Evolutionary conservation across 2,888 invertebrate genomes (phyloP).

Genomic region (Coecobrya sp.): DNA sequence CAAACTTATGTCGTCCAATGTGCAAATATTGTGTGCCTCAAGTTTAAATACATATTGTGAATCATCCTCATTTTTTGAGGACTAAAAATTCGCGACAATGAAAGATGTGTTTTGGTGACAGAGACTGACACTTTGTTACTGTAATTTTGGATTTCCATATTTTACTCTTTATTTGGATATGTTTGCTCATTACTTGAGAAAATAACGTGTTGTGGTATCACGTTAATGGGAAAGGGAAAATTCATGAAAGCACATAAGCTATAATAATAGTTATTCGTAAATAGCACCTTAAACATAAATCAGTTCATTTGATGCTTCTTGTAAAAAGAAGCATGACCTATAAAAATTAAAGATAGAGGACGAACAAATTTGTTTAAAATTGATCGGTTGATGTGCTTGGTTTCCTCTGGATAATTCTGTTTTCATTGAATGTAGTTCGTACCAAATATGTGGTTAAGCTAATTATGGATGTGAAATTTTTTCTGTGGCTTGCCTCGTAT

Average conservation of each 20-base stretch:
- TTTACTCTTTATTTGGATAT: neutral
- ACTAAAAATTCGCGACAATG: slow-evolving; percentile 21
- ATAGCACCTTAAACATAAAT: too few species aligned
- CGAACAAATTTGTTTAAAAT: neutral
- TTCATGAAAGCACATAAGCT: too few species aligned
- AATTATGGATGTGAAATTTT: too few species aligned
- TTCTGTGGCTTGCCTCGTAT: neutral
- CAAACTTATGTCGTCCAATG: neutral
- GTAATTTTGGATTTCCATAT: neutral
- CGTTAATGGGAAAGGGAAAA: too few species aligned
- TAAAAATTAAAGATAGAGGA: neutral
- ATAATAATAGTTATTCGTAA: too few species aligned
- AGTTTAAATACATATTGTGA: neutral
- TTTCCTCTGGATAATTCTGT: slow-evolving; percentile 51
- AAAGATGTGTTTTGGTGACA: slow-evolving; percentile 41
- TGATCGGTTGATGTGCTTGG: slow-evolving; percentile 18
- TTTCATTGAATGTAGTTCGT: neutral
- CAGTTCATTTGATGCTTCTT: neutral
- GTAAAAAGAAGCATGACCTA: slow-evolving; percentile 1
- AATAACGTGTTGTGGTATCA: too few species aligned
- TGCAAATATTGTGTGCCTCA: neutral
- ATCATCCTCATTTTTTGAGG: neutral
- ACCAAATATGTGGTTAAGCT: slow-evolving; percentile 10
- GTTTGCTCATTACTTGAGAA: too few species aligned
- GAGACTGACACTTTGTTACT: slow-evolving; percentile 42